Conservation (phyloP, 2,888 invertebrate species). For the Aspidiotus rigidus region DNA sequence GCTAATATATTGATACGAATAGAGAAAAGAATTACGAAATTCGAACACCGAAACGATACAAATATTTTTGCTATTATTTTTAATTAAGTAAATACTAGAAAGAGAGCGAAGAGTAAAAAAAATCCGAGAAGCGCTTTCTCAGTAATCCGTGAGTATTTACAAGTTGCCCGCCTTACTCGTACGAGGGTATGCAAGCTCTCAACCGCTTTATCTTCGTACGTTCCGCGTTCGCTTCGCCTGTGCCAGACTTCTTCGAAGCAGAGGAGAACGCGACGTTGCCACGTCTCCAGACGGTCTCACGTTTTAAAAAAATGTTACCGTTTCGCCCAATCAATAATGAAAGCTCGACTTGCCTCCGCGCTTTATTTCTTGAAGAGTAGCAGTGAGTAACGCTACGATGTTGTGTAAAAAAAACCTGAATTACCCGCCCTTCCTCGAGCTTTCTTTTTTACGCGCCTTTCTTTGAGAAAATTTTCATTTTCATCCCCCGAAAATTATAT, state of each 20-base stretch:
- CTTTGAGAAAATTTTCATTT: neutral
- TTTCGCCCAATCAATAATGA: constrained; percentile 32
- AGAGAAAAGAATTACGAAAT: too few species aligned
- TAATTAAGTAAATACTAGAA: too few species aligned
- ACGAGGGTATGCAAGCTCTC: constrained; percentile 33
- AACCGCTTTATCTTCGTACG: constrained; percentile 29
- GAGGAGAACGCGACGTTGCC: constrained; percentile 30
- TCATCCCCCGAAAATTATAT: neutral
- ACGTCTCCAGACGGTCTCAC: constrained; percentile 30
- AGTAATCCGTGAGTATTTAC: constrained; percentile 23
- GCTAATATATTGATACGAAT: too few species aligned
- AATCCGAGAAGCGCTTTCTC: neutral
- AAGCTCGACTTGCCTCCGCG: constrained; percentile 23
- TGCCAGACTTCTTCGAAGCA: constrained; percentile 30
- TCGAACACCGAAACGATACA: too few species aligned
- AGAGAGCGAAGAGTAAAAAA: neutral
- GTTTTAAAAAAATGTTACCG: constrained; percentile 31
- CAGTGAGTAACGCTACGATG: neutral
- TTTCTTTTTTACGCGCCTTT: neutral
- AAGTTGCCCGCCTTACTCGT: constrained; percentile 26
- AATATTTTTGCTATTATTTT: too few species aligned
- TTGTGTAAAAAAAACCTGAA: too few species aligned
- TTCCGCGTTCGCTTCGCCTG: neutral
- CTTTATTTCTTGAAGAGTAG: neutral
- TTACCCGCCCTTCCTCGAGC: neutral